Percentiles rank a stretch among this genome's conserved stretches.
phyloP scores from a whole-genome alignment of 2,888 invertebrate species.

The Agrotis exclamationis region DNA sequence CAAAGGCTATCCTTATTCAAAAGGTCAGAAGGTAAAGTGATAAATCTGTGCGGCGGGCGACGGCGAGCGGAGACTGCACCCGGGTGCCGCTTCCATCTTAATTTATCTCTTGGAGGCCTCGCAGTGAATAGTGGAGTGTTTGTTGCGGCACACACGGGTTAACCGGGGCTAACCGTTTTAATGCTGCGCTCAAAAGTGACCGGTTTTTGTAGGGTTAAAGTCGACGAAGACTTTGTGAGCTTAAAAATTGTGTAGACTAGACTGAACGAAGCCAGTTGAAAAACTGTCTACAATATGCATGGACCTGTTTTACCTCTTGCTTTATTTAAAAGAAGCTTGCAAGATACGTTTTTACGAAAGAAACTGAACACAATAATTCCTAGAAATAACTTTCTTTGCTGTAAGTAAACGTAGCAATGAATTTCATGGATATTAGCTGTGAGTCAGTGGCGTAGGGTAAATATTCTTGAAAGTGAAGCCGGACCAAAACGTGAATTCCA shows the following conservation, averaged over 20 bases:
- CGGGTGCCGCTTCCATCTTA: constrained; percentile 69
- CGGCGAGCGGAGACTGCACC: constrained; percentile 60
- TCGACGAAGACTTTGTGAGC: not conserved
- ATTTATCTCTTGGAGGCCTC: constrained; percentile 61
- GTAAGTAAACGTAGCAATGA: constrained; percentile 6
- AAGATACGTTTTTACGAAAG: not conserved
- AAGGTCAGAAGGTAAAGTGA: constrained; percentile 60
- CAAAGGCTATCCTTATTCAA: constrained; percentile 51
- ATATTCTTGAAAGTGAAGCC: no score
- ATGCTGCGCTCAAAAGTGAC: constrained; percentile 37
- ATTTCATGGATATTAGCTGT: constrained; percentile 29
- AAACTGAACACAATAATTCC: not conserved
- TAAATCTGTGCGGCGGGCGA: constrained; percentile 58
- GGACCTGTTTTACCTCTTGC: not conserved
- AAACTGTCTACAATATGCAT: not conserved
- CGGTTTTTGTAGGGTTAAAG: constrained; percentile 27
- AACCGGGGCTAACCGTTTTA: constrained; percentile 58
- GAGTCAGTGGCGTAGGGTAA: no score
- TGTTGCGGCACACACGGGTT: constrained; percentile 53
- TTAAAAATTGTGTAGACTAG: constrained; percentile 3
- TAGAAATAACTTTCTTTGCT: not conserved
- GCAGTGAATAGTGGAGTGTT: constrained; percentile 66
- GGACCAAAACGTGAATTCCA: no score
- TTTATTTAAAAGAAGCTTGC: not conserved
- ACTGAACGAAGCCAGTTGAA: no score